Conservation (phyloP, 2,113 vertebrate genomes). For the Phainopepla nitens region DNA sequence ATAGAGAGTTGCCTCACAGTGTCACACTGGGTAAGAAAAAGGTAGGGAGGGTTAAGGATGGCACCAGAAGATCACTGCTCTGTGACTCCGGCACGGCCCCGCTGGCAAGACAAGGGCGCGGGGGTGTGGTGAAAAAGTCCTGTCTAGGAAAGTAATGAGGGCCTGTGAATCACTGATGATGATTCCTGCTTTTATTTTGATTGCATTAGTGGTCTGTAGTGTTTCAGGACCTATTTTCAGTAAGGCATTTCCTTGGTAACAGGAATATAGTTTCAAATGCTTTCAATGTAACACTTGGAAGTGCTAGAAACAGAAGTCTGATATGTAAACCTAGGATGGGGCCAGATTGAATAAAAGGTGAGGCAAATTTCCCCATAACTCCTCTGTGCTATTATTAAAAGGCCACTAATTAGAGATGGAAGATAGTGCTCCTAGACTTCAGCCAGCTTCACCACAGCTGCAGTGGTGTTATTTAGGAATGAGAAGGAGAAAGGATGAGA, state of each 20-base stretch:
- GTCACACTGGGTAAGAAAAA: neutral
- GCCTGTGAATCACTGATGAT: neutral
- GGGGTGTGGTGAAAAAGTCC: neutral
- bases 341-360: neutral
- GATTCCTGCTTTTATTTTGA: neutral
- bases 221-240: neutral
- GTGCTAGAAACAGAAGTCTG: neutral
- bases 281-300: neutral
- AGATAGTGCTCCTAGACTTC: neutral
- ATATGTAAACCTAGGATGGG: neutral
- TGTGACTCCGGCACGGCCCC: neutral
- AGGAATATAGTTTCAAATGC: neutral
- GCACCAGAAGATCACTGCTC: neutral
- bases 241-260: neutral
- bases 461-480: neutral
- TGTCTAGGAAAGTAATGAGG: neutral
- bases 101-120: accelerated
- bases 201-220: neutral
- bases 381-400: neutral
- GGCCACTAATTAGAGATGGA: neutral
- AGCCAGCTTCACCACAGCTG: neutral
- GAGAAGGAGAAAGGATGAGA: neutral
- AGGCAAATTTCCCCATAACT: neutral
- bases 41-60: neutral
- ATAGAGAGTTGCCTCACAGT: neutral